Conservation (phyloP, 2,888 invertebrate species). For the Papilio gigon region DNA sequence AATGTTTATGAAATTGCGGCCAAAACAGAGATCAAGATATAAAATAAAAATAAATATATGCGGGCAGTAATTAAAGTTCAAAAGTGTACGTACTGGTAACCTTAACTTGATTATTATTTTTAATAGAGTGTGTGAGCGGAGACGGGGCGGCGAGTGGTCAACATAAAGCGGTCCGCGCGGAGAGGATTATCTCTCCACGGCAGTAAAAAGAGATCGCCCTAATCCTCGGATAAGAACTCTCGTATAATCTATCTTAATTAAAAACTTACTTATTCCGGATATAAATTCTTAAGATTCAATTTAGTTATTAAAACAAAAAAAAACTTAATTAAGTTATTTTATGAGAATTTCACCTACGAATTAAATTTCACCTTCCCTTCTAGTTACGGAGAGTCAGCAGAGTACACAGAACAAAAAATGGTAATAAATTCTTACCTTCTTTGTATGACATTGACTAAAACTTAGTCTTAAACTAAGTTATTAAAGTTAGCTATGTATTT, state of each 20-base stretch:
- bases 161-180: constrained; percentile 14
- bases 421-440: too few relatives aligned
- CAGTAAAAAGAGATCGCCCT: constrained; percentile 53
- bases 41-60: too few relatives aligned
- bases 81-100: background rate
- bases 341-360: background rate
- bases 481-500: background rate
- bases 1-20: too few relatives aligned
- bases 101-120: background rate
- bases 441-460: background rate
- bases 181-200: constrained; percentile 5
- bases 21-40: too few relatives aligned
- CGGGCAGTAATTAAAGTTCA: too few relatives aligned
- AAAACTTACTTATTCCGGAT: constrained; percentile 43
- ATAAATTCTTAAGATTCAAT: constrained; percentile 19
- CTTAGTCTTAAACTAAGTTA: background rate
- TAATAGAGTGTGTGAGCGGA: background rate
- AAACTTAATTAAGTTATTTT: constrained; percentile 12
- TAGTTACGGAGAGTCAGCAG: too few relatives aligned
- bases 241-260: constrained; percentile 53
- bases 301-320: constrained; percentile 10
- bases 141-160: background rate
- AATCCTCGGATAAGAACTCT: constrained; percentile 48
- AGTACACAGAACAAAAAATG: too few relatives aligned
- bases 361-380: background rate